A percentile compares a stretch with the other conserved stretches of the same genome.
phyloP scores from a whole-genome alignment of 2,888 invertebrate genomes.

The Lycocerus yunnanus region DNA sequence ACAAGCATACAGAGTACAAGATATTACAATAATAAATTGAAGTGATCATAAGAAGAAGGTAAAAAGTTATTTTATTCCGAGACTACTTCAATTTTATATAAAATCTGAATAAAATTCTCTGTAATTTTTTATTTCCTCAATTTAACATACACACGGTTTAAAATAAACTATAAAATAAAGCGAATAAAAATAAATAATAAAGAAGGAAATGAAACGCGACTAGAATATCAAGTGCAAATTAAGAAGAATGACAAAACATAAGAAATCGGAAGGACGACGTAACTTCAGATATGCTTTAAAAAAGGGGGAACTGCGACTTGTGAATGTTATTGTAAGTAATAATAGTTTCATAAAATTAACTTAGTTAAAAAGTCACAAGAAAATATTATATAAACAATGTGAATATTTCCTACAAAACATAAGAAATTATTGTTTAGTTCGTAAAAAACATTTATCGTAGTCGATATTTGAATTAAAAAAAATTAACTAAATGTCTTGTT shows the following conservation, averaged over 20 bases:
- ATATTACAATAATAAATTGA: no score
- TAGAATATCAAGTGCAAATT: background rate
- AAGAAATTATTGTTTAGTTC: no score
- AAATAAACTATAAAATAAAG: background rate
- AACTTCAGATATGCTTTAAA: background rate
- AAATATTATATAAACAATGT: no score
- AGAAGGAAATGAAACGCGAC: background rate
- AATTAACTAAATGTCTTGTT: no score
- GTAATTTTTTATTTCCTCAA: background rate
- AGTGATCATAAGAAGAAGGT: no score
- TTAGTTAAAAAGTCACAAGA: background rate
- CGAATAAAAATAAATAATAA: background rate
- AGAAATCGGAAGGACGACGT: background rate
- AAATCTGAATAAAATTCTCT: background rate
- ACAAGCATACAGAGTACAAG: no score
- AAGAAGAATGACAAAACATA: background rate
- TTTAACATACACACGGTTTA: background rate
- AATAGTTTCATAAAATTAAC: background rate
- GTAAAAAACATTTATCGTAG: no score
- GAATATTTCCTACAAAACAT: no score
- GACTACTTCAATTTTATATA: background rate
- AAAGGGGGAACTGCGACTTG: background rate
- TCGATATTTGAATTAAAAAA: no score
- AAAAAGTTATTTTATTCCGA: no score
- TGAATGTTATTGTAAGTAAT: background rate